phyloP scores from a whole-genome alignment of 2,888 invertebrate species.

The Synanthedon andrenaeformis region DNA sequence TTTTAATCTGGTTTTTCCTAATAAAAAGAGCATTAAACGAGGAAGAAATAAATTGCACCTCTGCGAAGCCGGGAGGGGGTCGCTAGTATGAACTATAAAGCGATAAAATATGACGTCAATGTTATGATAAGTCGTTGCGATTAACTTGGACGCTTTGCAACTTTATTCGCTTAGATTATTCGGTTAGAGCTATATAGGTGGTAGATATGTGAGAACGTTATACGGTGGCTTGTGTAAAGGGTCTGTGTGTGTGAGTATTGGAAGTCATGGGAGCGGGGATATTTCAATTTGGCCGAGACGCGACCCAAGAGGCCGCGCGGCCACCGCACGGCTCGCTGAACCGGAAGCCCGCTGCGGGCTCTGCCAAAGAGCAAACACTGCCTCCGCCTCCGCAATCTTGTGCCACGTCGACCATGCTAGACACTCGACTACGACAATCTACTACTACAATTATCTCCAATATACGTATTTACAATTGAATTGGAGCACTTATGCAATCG shows the following conservation, averaged over 20 bases:
- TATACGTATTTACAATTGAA: conserved; percentile 11
- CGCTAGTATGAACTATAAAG: no score
- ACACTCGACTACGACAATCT: conserved; percentile 60
- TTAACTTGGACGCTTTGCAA: no score
- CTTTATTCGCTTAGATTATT: no score
- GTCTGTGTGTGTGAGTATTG: conserved; percentile 11
- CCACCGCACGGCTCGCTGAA: conserved; percentile 63
- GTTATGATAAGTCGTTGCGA: no score
- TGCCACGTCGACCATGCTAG: conserved; percentile 63
- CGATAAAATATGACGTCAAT: no score
- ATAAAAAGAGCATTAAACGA: no score
- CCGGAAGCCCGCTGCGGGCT: conserved; percentile 62
- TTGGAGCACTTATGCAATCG: conserved; percentile 1
- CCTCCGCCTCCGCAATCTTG: conserved; percentile 67
- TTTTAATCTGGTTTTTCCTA: no score
- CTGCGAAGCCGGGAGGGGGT: no score
- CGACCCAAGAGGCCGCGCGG: conserved; percentile 62
- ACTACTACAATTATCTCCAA: conserved; percentile 51
- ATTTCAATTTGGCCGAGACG: conserved; percentile 68
- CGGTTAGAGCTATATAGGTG: no score
- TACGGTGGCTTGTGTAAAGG: background rate
- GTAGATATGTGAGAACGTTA: background rate
- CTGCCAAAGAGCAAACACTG: conserved; percentile 68
- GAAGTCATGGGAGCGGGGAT: conserved; percentile 43
- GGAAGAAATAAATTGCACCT: no score